Evolutionary conservation across 2,797 vertebrate species (phyloP).

Genomic region (Neoniphon sammara): DNA sequence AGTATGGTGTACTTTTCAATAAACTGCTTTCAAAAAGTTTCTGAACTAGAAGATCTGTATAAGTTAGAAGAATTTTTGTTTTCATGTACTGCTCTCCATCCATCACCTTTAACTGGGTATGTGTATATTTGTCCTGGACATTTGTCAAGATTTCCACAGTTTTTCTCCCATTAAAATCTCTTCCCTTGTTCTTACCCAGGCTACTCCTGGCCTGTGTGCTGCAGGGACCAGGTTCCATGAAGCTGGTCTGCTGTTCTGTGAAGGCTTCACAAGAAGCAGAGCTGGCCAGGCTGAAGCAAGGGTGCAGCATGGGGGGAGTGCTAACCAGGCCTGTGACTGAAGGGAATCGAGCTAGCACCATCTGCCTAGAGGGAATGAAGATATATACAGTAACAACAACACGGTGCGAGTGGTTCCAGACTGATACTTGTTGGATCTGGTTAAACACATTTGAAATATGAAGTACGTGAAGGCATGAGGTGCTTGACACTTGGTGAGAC

Average conservation of each 20-base stretch:
- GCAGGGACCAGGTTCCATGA: constrained; percentile 83
- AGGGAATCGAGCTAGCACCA: constrained; percentile 87
- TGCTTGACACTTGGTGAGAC: constrained; percentile 1
- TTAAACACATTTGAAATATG: constrained; percentile 6
- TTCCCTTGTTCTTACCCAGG: constrained; percentile 81
- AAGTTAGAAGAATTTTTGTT: neutral
- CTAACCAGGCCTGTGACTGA: constrained; percentile 85
- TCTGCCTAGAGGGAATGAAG: constrained; percentile 82
- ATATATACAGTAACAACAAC: constrained; percentile 70
- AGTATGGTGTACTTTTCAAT: neutral
- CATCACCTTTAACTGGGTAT: neutral
- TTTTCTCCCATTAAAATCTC: constrained; percentile 17
- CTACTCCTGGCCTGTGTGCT: constrained; percentile 84
- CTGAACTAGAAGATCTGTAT: constrained; percentile 8
- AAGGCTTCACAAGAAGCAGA: constrained; percentile 86
- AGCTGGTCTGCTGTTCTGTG: constrained; percentile 88
- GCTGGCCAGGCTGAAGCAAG: constrained; percentile 84
- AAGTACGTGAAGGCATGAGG: neutral
- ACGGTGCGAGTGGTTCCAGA: constrained; percentile 35
- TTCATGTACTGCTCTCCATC: neutral
- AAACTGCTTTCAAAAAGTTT: neutral
- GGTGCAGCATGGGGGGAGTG: constrained; percentile 82
- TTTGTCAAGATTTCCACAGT: neutral
- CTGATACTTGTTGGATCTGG: constrained; percentile 18
- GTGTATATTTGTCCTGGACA: neutral